Percentiles rank a stretch among this genome's conserved stretches.
Evolutionary conservation across 1,140 invertebrate species (phyloP).

Genomic region (Philotrypesis tridentata): DNA sequence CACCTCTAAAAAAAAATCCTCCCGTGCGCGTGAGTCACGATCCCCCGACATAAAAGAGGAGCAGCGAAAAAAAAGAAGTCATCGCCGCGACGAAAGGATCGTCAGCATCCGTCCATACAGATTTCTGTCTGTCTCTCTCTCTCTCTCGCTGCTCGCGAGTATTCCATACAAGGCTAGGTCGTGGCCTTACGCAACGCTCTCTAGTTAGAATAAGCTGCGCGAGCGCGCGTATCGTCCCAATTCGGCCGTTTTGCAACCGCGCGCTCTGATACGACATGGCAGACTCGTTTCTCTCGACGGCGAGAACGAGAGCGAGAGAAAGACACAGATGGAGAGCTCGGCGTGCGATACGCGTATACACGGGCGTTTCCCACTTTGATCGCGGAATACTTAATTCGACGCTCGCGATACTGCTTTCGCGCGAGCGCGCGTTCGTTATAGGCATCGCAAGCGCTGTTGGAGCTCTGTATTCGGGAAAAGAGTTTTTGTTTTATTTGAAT

Average conservation of each 20-base stretch:
- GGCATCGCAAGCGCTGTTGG: too few species aligned
- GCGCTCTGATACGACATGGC: background rate
- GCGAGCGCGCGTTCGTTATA: too few species aligned
- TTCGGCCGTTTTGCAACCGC: conserved; percentile 19
- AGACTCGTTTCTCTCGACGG: background rate
- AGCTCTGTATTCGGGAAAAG: too few species aligned
- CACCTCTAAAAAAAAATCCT: background rate
- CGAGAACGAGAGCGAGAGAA: background rate
- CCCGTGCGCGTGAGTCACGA: background rate
- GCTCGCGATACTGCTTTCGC: background rate
- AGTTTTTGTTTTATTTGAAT: too few species aligned
- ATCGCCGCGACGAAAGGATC: background rate
- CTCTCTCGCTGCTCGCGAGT: background rate
- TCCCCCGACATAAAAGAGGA: background rate
- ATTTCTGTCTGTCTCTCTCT: background rate
- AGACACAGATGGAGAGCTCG: background rate
- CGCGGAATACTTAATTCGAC: background rate
- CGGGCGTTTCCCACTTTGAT: background rate
- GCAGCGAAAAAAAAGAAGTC: background rate
- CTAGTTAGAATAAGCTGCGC: background rate
- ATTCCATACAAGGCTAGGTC: background rate
- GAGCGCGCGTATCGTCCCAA: conserved; percentile 6
- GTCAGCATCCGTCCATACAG: background rate
- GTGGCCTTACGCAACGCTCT: background rate
- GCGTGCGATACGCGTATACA: background rate